Conservation (phyloP, 2,797 vertebrate genomes). For the Odontamblyopus rebecca region DNA sequence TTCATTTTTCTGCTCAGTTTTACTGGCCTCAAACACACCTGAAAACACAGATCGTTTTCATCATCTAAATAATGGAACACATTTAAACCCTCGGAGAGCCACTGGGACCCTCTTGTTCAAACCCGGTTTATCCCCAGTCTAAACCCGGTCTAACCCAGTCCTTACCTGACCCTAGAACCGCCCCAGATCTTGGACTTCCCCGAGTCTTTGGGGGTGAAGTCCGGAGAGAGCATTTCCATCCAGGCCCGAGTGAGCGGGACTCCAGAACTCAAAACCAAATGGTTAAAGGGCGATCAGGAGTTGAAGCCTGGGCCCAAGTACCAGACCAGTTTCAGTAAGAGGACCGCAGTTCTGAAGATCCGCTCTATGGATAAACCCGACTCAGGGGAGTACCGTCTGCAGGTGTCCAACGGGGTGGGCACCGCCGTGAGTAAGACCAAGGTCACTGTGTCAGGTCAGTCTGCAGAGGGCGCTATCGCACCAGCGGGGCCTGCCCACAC, state of each 20-base stretch:
- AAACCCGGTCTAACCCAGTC: slow-evolving; percentile 1
- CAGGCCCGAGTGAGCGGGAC: slow-evolving; percentile 87
- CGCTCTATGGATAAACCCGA: slow-evolving; percentile 84
- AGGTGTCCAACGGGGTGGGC: slow-evolving; percentile 86
- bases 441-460: slow-evolving; percentile 90
- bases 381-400: slow-evolving; percentile 86
- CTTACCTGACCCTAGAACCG: slow-evolving; percentile 77
- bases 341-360: slow-evolving; percentile 83
- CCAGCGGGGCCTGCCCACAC: neutral
- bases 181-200: slow-evolving; percentile 87
- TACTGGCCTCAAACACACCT: neutral
- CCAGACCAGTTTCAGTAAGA: slow-evolving; percentile 85
- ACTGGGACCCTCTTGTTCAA: neutral
- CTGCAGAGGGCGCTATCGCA: neutral
- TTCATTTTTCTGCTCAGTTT: no score
- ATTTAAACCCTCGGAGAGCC: neutral
- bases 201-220: slow-evolving; percentile 84
- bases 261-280: slow-evolving; percentile 86
- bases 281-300: slow-evolving; percentile 86
- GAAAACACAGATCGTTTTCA: neutral
- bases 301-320: slow-evolving; percentile 82
- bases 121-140: neutral
- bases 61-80: neutral
- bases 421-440: slow-evolving; percentile 81
- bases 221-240: slow-evolving; percentile 84